Base-by-base conservation (phyloP, 2,113 vertebrate genomes). In the Takifugu flavidus region DNA sequence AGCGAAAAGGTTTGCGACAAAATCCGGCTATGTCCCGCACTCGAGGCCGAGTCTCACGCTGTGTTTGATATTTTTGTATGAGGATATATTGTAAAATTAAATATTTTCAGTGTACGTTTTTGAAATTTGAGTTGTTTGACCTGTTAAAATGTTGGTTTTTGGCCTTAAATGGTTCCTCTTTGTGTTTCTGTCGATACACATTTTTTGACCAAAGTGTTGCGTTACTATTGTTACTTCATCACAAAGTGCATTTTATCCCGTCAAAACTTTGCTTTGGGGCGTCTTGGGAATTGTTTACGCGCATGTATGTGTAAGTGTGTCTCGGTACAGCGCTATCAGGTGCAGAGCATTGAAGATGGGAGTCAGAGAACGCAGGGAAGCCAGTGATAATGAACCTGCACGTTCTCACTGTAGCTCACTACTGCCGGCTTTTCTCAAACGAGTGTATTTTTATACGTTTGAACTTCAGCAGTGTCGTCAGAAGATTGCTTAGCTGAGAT, bases 141-240 rank as follows among this genome's bases (percentile, higher is more conserved):
- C 79, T 69, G 64, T 87, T 56, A 65, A 74, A 71, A 65, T 10
- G 34, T 82, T 74, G 64, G 77, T 85, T 88, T 67, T 83, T 76
- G 82, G 83, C 80, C 86, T 89, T 86, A 87, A 87, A 75, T 68
- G 62, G 75, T 83, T 75, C 72, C 80, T 80, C 74, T 82, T 79
- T 68, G 62, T 84, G 73, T 88, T 47, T 75, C 56, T 74, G 65
- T 80, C 60, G 50, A 72, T 4, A 47, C n/a, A 76, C 52, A 68
- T 86, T 88, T 20, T 90, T 91, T 88, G 88, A 92, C 91, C 89
- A 92, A 92, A 94, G 91, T 90, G 82, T 72, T 59, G 6, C 52
- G 29, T 91, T 91, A 8, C 45, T 75, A 88, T 74, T 62, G 60
- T 70, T 31, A 49, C 62, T 82, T 77, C 67, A 62, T 70, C 71